phyloP scores from a whole-genome alignment of 2,888 invertebrate species.

The Trisateles emortualis region DNA sequence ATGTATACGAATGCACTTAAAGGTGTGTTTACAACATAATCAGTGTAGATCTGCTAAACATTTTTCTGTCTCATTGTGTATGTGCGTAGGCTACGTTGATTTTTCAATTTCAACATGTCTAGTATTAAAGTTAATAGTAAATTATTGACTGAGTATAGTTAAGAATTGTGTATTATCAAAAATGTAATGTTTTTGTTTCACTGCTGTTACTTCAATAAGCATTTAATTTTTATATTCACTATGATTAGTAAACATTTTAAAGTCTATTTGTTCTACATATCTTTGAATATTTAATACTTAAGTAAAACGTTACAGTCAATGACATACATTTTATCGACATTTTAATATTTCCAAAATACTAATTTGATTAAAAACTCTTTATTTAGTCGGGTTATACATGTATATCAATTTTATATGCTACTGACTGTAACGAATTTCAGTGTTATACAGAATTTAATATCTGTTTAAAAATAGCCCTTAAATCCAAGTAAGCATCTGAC shows the following conservation, averaged over 20 bases:
- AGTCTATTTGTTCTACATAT: slow-evolving; percentile 34
- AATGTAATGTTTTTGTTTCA: slow-evolving; percentile 55
- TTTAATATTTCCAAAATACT: slow-evolving; percentile 18
- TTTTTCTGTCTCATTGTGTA: slow-evolving; percentile 42
- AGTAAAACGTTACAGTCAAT: slow-evolving; percentile 33
- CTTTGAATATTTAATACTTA: slow-evolving; percentile 29
- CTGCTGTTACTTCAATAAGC: slow-evolving; percentile 75
- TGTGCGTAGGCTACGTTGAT: slow-evolving; percentile 40
- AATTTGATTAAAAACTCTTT: slow-evolving; percentile 18
- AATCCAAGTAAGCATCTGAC: slow-evolving; percentile 22
- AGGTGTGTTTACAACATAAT: slow-evolving; percentile 36
- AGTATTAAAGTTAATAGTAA: slow-evolving; percentile 71
- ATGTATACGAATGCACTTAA: slow-evolving; percentile 43
- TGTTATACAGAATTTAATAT: slow-evolving; percentile 40
- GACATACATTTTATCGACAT: slow-evolving; percentile 36
- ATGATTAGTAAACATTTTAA: slow-evolving; percentile 39
- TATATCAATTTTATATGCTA: slow-evolving; percentile 36
- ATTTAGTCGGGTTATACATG: slow-evolving; percentile 21
- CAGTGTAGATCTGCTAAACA: slow-evolving; percentile 32
- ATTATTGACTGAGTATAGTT: slow-evolving; percentile 82
- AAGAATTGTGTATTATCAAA: slow-evolving; percentile 65
- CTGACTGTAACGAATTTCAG: slow-evolving; percentile 31
- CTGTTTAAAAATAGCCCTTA: slow-evolving; percentile 34
- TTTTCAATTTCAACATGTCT: slow-evolving; percentile 58
- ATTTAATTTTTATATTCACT: slow-evolving; percentile 74